These are phyloP conservation scores for Synodontis membranacea DNA, from an alignment of 2,113 vertebrate genomes.

Conservation along the genomic window DNA sequence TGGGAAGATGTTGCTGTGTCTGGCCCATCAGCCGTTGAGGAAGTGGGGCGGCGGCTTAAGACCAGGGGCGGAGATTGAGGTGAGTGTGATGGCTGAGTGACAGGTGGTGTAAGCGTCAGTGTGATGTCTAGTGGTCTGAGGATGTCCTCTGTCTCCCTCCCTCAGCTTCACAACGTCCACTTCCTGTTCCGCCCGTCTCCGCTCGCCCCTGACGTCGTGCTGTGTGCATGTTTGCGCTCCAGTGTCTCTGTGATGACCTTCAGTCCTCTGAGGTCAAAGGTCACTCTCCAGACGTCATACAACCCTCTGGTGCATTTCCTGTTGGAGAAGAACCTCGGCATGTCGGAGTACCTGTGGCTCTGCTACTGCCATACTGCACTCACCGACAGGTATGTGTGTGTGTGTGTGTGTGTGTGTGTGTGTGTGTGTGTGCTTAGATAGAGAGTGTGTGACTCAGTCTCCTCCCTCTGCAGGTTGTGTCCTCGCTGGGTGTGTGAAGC, in stretches of 20 bases:
- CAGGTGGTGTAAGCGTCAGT: not conserved
- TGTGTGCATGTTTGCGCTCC: conserved; percentile 80
- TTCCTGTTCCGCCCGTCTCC: conserved; percentile 75
- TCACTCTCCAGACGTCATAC: conserved; percentile 53
- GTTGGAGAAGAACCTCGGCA: conserved; percentile 70
- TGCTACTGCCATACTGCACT: conserved; percentile 63
- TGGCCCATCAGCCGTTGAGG: conserved; percentile 80
- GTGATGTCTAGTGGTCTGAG: not conserved
- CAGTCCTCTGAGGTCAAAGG: conserved; percentile 67
- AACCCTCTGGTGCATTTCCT: conserved; percentile 70
- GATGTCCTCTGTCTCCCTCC: not conserved
- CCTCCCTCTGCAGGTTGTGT: conserved; percentile 55
- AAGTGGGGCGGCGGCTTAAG: conserved; percentile 71
- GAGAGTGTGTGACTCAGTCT: conserved; percentile 49
- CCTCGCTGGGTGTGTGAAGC: conserved; percentile 56
- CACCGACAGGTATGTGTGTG: conserved; percentile 58
- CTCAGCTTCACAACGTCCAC: conserved; percentile 79
- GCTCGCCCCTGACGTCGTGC: conserved; percentile 69
- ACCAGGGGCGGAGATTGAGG: conserved; percentile 76
- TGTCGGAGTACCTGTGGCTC: conserved; percentile 79
- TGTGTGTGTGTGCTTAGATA: not conserved
- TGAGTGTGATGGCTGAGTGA: conserved; percentile 53
- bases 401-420: conserved; percentile 28
- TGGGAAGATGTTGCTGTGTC: conserved; percentile 76
- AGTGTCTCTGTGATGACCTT: conserved; percentile 74